Evolutionary conservation across 1,140 invertebrate genomes (phyloP).

Genomic region (Hirudo medicinalis): DNA sequence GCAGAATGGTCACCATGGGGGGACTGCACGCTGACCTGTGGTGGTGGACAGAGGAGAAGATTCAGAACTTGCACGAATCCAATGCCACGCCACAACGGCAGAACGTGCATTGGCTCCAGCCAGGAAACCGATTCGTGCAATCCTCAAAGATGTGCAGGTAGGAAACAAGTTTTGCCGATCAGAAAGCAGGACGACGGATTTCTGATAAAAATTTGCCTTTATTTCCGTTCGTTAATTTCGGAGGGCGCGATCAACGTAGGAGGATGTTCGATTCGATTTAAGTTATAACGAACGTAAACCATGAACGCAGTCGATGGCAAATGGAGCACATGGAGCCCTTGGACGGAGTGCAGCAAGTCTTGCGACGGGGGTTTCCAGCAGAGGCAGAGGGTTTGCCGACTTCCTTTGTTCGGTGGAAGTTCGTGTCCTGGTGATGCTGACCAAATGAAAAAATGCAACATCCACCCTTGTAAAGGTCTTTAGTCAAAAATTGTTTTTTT

Average conservation of each 20-base stretch:
- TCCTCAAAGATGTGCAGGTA: constrained; percentile 27
- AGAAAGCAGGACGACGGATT: too few relatives aligned
- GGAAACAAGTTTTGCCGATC: background rate
- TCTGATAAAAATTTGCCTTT: too few relatives aligned
- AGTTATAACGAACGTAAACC: background rate
- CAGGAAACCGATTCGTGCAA: constrained; percentile 32
- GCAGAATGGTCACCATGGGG: constrained; percentile 33
- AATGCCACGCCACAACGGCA: constrained; percentile 33
- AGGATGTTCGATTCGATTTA: background rate
- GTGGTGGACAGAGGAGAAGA: constrained; percentile 31
- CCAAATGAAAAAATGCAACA: constrained; percentile 32
- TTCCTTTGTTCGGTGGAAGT: constrained; percentile 16
- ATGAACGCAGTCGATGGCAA: constrained; percentile 17
- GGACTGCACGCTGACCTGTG: constrained; percentile 34
- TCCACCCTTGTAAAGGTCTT: constrained; percentile 35
- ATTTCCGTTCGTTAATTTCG: too few relatives aligned
- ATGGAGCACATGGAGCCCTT: constrained; percentile 19
- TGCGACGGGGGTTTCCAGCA: constrained; percentile 21
- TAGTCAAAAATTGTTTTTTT: background rate
- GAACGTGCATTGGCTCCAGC: constrained; percentile 31
- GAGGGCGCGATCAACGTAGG: too few relatives aligned
- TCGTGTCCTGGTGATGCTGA: constrained; percentile 11
- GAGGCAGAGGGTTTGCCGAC: constrained; percentile 4
- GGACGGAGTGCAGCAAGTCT: constrained; percentile 19
- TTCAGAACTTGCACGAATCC: constrained; percentile 36